phyloP scores from a whole-genome alignment of 2,888 invertebrate species.

The Lepidonotus clava region DNA sequence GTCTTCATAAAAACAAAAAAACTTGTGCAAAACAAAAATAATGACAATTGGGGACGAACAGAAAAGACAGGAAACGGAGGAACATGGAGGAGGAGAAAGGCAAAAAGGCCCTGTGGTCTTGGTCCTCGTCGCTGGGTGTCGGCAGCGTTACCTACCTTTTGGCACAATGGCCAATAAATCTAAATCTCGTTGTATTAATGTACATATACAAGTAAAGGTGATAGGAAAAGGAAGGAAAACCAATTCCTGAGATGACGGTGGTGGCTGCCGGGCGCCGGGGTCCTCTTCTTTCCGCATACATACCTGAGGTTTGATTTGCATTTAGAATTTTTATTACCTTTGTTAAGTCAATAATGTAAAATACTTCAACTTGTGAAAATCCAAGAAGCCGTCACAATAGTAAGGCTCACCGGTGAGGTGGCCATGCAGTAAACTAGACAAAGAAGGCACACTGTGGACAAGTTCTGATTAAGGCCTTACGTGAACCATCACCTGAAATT shows the following conservation, averaged over 20 bases:
- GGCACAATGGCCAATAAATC: slow-evolving; percentile 17
- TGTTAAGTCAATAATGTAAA: background rate
- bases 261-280: background rate
- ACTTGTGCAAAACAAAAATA: too few species aligned
- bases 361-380: too few species aligned
- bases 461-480: slow-evolving; percentile 24
- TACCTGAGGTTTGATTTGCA: slow-evolving; percentile 19
- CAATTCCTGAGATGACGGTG: background rate
- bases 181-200: slow-evolving; percentile 38
- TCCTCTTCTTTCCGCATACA: background rate
- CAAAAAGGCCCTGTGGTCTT: slow-evolving; percentile 35
- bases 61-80: background rate
- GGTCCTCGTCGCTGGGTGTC: background rate
- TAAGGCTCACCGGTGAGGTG: too few species aligned
- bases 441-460: slow-evolving; percentile 32
- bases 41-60: too few species aligned
- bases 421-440: too few species aligned
- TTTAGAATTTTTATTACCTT: background rate
- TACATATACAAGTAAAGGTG: background rate
- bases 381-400: background rate
- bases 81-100: background rate
- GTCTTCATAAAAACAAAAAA: too few species aligned
- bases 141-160: slow-evolving; percentile 34
- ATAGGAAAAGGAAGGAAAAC: background rate
- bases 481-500: slow-evolving; percentile 45